A percentile compares a stretch with the other conserved stretches of the same genome.
These are phyloP conservation scores for Laticauda colubrina DNA, from an alignment of 2,113 vertebrate genomes.

Conservation along the genomic window DNA sequence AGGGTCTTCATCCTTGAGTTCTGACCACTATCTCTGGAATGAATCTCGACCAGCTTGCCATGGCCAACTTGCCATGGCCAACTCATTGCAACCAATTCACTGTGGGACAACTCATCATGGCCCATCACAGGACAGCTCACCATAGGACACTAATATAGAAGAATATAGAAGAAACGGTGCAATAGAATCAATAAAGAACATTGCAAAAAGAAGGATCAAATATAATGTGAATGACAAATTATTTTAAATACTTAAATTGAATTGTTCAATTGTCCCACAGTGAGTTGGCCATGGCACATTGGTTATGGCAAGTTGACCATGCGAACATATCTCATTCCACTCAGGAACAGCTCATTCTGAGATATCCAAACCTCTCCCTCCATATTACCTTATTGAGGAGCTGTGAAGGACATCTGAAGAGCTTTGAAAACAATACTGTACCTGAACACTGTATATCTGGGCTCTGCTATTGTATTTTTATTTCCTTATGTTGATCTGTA, in stretches of 20 bases:
- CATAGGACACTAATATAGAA: too few relatives aligned
- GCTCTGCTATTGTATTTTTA: not conserved
- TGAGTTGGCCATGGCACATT: not conserved
- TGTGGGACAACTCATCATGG: not conserved
- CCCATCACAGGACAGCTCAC: not conserved
- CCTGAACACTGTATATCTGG: not conserved
- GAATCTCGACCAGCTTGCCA: too few relatives aligned
- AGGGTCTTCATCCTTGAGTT: not conserved
- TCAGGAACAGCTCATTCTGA: not conserved
- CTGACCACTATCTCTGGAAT: not conserved
- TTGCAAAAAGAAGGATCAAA: not conserved
- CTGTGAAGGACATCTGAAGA: not conserved
- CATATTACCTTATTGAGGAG: not conserved
- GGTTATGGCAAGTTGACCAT: not conserved
- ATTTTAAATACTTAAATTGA: not conserved
- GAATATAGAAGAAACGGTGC: not conserved
- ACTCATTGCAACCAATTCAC: not conserved
- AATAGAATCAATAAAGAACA: not conserved
- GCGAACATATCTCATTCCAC: not conserved
- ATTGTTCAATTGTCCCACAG: not conserved
- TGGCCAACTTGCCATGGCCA: too few relatives aligned
- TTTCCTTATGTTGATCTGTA: not conserved
- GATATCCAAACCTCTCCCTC: not conserved
- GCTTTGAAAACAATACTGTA: not conserved
- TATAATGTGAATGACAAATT: not conserved